These are phyloP conservation scores for Ormyrus nitidulus DNA, from an alignment of 2,888 invertebrate genomes.

Conservation along the genomic window DNA sequence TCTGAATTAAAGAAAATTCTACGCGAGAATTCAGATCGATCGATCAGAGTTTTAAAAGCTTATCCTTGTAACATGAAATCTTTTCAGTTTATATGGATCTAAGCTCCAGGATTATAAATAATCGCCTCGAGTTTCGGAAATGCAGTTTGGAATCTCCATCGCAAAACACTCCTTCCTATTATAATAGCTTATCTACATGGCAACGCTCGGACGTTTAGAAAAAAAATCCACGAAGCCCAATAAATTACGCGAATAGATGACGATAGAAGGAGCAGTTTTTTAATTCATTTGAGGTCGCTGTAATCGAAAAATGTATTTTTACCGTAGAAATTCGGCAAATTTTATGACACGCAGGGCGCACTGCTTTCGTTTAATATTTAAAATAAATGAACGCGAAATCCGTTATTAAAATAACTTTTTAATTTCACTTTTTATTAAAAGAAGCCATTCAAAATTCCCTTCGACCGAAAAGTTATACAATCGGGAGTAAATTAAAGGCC, in stretches of 20 bases:
- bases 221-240: conserved; percentile 5
- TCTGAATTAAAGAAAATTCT: background rate
- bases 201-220: background rate
- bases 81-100: conserved; percentile 8
- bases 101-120: conserved; percentile 33
- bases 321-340: no score
- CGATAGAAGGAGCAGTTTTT: conserved; percentile 9
- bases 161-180: conserved; percentile 22
- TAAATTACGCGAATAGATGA: conserved; percentile 20
- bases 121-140: conserved; percentile 18
- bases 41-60: conserved; percentile 44
- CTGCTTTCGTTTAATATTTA: no score
- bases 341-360: no score
- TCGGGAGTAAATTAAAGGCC: no score
- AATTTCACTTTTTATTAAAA: no score
- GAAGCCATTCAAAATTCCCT: no score
- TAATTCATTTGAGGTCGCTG: background rate
- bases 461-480: no score
- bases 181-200: background rate
- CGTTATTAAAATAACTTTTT: no score
- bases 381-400: no score
- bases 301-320: no score
- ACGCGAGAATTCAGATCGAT: conserved; percentile 16
- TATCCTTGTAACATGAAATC: conserved; percentile 29
- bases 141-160: background rate